Evolutionary conservation across 2,888 invertebrate genomes (phyloP).

Genomic region (Desoria tigrina): DNA sequence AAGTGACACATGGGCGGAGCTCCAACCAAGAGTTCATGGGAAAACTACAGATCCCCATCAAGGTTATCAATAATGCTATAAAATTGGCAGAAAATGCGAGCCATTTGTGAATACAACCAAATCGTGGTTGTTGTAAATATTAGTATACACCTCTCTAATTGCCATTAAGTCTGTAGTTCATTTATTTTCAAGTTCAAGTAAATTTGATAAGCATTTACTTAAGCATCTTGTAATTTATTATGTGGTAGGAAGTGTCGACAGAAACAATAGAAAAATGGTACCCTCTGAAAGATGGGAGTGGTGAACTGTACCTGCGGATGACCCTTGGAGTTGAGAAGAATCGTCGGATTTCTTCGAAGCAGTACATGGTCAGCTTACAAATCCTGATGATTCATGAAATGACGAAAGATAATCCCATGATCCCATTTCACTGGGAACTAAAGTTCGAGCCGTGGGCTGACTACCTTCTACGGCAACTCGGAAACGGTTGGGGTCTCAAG

Average conservation of each 20-base stretch:
- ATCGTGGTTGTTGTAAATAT: no score
- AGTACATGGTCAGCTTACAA: conserved; percentile 17
- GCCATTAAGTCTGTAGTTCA: no score
- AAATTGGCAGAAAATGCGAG: no score
- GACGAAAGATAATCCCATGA: conserved; percentile 20
- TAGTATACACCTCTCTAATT: no score
- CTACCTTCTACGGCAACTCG: conserved; percentile 34
- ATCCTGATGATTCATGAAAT: conserved; percentile 29
- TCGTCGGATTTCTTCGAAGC: background rate
- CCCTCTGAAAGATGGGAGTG: conserved; percentile 25
- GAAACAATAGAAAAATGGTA: conserved; percentile 40
- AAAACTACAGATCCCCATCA: conserved; percentile 30
- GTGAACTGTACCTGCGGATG: conserved; percentile 36
- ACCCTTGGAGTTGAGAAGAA: conserved; percentile 25
- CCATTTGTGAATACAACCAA: no score
- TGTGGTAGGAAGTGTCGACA: conserved; percentile 38
- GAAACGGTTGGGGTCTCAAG: conserved; percentile 37
- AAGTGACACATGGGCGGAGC: conserved; percentile 33
- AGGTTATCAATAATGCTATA: conserved; percentile 12
- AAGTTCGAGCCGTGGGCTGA: conserved; percentile 34
- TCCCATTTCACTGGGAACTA: conserved; percentile 38
- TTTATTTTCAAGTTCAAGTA: no score
- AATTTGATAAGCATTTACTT: no score
- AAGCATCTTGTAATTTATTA: no score
- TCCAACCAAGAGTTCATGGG: conserved; percentile 37